phyloP scores from a whole-genome alignment of 2,797 vertebrate species.

The Scomberomorus guttatus region DNA sequence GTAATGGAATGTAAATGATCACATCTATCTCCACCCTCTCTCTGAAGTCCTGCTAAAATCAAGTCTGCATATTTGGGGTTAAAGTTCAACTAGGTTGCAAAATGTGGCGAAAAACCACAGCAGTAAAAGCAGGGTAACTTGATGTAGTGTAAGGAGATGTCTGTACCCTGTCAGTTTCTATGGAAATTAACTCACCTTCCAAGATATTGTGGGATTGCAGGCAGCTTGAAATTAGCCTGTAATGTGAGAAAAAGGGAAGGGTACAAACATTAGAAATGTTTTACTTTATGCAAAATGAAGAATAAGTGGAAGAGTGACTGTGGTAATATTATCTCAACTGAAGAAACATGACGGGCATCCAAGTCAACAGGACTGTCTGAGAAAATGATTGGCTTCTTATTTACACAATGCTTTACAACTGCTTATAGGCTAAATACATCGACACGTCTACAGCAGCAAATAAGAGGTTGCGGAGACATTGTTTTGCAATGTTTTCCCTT shows the following conservation, averaged over 20 bases:
- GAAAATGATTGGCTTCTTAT: neutral
- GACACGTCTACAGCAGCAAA: neutral
- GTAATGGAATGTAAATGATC: neutral
- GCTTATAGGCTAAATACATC: neutral
- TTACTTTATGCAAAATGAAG: neutral
- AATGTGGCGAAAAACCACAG: neutral
- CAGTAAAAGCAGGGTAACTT: too few species aligned
- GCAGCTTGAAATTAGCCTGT: too few species aligned
- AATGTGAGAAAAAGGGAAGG: neutral
- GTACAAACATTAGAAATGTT: neutral
- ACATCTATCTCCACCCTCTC: too few species aligned
- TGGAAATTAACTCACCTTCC: too few species aligned
- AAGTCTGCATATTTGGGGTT: neutral
- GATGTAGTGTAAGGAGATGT: too few species aligned
- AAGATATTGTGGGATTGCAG: too few species aligned
- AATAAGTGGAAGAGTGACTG: too few species aligned
- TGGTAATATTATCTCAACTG: too few species aligned
- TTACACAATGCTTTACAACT: neutral
- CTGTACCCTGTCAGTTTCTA: too few species aligned
- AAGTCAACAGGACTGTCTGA: too few species aligned
- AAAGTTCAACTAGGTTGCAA: neutral
- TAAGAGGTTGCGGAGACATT: rapidly evolving
- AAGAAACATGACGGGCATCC: too few species aligned
- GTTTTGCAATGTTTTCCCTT: neutral
- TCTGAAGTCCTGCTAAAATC: neutral